Evolutionary conservation across 1,140 invertebrate species (phyloP), one percentile per base, ranked within the genome.

Genomic region (Rhizoglyphus robini): DNA sequence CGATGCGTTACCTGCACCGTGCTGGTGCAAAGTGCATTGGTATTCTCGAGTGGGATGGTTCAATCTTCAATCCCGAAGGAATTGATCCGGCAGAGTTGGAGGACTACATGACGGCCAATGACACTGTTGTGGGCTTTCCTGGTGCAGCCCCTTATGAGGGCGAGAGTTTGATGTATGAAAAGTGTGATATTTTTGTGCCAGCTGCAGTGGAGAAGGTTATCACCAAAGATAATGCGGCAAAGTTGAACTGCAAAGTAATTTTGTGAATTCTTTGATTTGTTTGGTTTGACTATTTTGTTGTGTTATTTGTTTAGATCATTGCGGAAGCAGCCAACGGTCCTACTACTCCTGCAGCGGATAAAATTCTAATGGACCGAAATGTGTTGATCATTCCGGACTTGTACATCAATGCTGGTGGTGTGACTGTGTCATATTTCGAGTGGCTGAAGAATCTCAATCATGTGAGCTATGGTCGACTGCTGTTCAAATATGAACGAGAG

Each of bases 401-500:
- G n/a, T n/a, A n/a, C n/a, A n/a, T n/a, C n/a, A n/a, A n/a, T n/a
- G n/a, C 92, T 71, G 95, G 95, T 78, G 94, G 94, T 90, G 96
- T 99, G 3, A 99, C 96, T 23, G 96, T 99, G 11, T 99, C 95
- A 27, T 99, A 97, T 82, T 99, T 99, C 79, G 96, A 99, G 76
- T 99, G 96, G 96, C n/a, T n/a, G n/a, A n/a, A n/a, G n/a, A n/a
- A n/a, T n/a, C n/a, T n/a, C n/a, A n/a, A n/a, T n/a, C n/a, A n/a
- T n/a, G n/a, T n/a, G n/a, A n/a, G n/a, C n/a, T n/a, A n/a, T n/a
- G n/a, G n/a, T n/a, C n/a, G n/a, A n/a, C n/a, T n/a, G n/a, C n/a
- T n/a, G n/a, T n/a, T n/a, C n/a, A n/a, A n/a, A n/a, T n/a, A n/a
- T n/a, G 96, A 99, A 76, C 83, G 88, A 67, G 96, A 99, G 76